Evolutionary conservation across 2,888 invertebrate genomes (phyloP), one percentile per base, ranked within the genome.

Genomic region (Chymomyza fuscimana): DNA sequence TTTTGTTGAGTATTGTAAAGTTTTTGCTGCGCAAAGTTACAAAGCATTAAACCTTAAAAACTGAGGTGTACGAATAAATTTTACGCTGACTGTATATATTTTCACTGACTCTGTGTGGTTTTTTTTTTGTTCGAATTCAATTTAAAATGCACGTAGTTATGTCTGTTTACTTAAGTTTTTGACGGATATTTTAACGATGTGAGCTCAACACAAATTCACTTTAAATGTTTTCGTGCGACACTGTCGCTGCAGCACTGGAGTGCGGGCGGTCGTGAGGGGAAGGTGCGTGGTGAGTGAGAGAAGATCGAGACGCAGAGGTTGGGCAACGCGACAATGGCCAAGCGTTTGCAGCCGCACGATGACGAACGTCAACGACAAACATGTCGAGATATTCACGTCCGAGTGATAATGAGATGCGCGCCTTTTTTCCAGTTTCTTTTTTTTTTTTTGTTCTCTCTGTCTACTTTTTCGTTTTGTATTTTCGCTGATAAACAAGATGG

Each of bases 331-430:
- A 58, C 58, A 25, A 25, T 54, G 16, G 16, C 16, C 52, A 5
- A 40, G 19, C n/a, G 72, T 71, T 61, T 64, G 65, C 81, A 76
- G 80, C 81, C 16, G 22, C 25, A 15, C 79, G 78, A 60, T 75
- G 82, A 82, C 79, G 73, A 81, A 74, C 87, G 76, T 86, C 87
- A 79, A 86, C 80, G 74, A 75, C 85, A 86, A 88, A 82, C 88
- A 82, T 86, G 81, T 79, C 80, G 75, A 86, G 80, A 87, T 87
- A 88, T 90, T 90, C 89, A 89, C 90, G 89, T 90, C 83, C 81
- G 84, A 85, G 88, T 89, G 90, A 89, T 90, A 90, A 90, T 90
- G 89, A 90, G 89, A 90, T 89, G 89, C 88, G 79, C 89, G 86
- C 82, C 89, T 83, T 83, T 87, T 83, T 77, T 66, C 73, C 56